Evolutionary conservation across 2,113 vertebrate genomes (phyloP).

Genomic region (Phyllostomus discolor): DNA sequence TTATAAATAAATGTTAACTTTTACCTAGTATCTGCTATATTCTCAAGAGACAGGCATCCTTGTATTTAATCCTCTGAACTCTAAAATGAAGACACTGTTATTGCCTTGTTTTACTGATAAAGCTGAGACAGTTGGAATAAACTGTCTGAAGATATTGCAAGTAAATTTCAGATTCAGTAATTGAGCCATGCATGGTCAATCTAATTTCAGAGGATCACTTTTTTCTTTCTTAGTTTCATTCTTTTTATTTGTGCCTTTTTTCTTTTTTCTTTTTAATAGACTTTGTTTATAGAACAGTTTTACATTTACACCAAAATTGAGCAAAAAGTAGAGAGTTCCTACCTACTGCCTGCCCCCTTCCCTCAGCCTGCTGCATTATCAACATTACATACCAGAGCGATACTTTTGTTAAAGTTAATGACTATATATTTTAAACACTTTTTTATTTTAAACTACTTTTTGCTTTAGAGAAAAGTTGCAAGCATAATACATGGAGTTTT

Average conservation of each 20-base stretch:
- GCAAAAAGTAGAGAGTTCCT: not conserved
- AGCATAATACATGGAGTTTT: not conserved
- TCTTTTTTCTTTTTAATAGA: not conserved
- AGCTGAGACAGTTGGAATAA: not conserved
- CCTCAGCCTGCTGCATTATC: not conserved
- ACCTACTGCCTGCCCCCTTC: not conserved
- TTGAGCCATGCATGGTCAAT: not conserved
- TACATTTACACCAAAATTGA: not conserved
- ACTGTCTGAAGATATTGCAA: not conserved
- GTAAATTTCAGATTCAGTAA: not conserved
- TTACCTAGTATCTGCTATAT: not conserved
- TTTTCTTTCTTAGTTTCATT: not conserved
- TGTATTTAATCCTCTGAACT: not conserved
- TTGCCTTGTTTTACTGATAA: constrained; percentile 6
- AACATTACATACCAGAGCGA: not conserved
- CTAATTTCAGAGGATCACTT: constrained; percentile 21
- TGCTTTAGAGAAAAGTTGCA: not conserved
- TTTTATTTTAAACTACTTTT: not conserved
- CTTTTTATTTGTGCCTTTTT: not conserved
- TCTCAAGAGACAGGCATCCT: not conserved
- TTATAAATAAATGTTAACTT: not conserved
- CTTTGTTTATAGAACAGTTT: not conserved
- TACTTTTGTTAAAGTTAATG: not conserved
- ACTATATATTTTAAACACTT: not conserved
- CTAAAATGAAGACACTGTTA: not conserved